Percentiles rank a stretch among this genome's conserved stretches.
Conservation (phyloP, 2,113 vertebrate species). For the Dicerorhinus sumatrensis region DNA sequence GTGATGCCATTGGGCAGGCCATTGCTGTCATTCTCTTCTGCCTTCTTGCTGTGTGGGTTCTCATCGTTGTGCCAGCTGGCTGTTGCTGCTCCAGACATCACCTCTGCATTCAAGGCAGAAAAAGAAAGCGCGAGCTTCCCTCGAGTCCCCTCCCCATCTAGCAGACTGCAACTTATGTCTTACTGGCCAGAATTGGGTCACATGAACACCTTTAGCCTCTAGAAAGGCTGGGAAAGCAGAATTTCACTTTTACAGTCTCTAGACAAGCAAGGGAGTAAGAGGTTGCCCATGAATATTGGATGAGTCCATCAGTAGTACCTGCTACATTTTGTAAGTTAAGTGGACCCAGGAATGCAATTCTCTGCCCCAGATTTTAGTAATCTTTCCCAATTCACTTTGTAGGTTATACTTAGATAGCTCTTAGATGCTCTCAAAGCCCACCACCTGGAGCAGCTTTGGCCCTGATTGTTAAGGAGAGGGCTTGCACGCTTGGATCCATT, state of each 20-base stretch:
- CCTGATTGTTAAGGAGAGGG: not conserved
- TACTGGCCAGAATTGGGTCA: not conserved
- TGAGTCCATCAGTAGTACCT: not conserved
- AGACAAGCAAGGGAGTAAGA: not conserved
- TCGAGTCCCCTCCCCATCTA: not conserved
- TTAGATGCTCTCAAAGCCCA: not conserved
- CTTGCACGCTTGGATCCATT: not conserved
- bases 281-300: not conserved
- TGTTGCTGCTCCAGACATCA: not conserved
- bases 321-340: not conserved
- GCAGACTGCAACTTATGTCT: not conserved
- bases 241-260: not conserved
- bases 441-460: not conserved
- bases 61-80: not conserved
- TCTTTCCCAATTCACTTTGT: not conserved
- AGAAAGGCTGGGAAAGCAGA: not conserved
- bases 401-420: not conserved
- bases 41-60: no score
- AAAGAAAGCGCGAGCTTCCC: not conserved
- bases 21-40: not conserved
- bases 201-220: not conserved
- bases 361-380: not conserved
- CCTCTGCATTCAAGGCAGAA: not conserved
- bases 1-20: fast-evolving
- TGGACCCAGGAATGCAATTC: not conserved